Percentiles rank a stretch among this genome's conserved stretches.
These are phyloP conservation scores for Marmota flaviventris DNA, from an alignment of 2,113 vertebrate genomes.

Conservation along the genomic window DNA sequence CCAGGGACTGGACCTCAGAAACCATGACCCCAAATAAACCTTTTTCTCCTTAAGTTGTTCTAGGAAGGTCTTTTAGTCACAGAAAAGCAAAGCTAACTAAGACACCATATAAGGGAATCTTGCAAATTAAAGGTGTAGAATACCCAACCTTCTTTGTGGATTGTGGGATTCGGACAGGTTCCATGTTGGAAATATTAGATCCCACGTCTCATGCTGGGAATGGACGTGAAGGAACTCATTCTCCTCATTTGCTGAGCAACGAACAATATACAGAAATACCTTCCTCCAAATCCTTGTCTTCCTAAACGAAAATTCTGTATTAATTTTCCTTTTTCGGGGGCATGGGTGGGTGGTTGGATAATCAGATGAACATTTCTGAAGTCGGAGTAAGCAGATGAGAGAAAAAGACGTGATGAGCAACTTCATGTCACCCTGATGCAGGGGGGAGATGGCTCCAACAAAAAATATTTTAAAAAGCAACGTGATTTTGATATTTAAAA, in stretches of 20 bases:
- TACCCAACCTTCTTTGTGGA: neutral
- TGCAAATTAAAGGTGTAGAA: fast-evolving
- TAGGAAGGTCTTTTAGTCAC: too few species aligned
- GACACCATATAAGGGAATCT: fast-evolving
- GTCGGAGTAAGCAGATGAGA: neutral
- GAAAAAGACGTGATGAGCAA: neutral
- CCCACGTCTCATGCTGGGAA: neutral
- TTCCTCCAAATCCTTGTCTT: neutral
- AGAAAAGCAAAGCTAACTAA: too few species aligned
- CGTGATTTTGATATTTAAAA: fast-evolving
- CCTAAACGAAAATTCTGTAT: neutral
- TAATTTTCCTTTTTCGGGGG: neutral
- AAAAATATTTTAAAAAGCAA: too few species aligned
- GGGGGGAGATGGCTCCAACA: too few species aligned
- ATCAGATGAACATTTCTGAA: neutral
- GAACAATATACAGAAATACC: fast-evolving
- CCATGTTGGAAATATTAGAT: neutral
- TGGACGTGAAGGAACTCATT: fast-evolving
- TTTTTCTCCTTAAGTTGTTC: too few species aligned
- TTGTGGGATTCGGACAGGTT: too few species aligned
- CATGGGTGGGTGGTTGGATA: neutral
- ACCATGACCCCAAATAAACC: too few species aligned
- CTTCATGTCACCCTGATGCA: neutral
- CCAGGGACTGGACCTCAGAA: too few species aligned
- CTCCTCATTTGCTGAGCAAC: neutral